Conservation (phyloP, 2,113 vertebrate species). For the Zingel zingel region DNA sequence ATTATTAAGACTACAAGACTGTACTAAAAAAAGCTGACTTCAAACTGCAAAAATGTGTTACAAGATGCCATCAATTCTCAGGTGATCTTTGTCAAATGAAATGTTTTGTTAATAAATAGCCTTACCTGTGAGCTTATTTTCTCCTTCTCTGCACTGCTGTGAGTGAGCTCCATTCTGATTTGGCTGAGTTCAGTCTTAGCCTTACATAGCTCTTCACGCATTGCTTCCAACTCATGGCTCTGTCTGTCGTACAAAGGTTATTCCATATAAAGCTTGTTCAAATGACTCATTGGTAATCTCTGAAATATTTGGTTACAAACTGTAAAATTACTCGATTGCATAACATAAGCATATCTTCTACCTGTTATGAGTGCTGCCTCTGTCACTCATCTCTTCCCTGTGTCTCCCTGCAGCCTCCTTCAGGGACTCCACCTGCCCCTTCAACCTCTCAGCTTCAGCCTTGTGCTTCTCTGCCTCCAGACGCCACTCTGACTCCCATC, state of each 20-base stretch:
- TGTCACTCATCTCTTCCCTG: constrained; percentile 76
- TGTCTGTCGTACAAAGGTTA: constrained; percentile 69
- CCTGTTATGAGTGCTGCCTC: constrained; percentile 76
- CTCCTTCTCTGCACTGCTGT: constrained; percentile 64
- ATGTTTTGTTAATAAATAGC: constrained; percentile 55
- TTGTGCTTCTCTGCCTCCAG: constrained; percentile 70
- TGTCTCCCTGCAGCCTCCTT: constrained; percentile 66
- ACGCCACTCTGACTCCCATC: constrained; percentile 67
- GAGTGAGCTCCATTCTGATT: constrained; percentile 62
- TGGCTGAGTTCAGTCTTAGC: constrained; percentile 71
- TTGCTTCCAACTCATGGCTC: constrained; percentile 71
- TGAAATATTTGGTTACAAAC: background rate
- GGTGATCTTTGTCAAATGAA: constrained; percentile 54
- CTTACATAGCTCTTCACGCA: constrained; percentile 65
- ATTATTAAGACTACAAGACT: constrained; percentile 14
- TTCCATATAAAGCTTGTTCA: constrained; percentile 7
- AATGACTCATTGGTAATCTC: background rate
- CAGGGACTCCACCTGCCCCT: constrained; percentile 77
- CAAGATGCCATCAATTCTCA: constrained; percentile 29
- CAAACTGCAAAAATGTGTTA: constrained; percentile 23
- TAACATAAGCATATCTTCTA: constrained; percentile 36
- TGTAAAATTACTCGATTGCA: background rate
- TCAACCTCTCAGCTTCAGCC: constrained; percentile 77
- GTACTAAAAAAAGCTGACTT: constrained; percentile 20
- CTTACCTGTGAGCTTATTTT: constrained; percentile 75